Conservation (phyloP, 2,888 invertebrate species). For the Drosophila nr. perissopoda region DNA sequence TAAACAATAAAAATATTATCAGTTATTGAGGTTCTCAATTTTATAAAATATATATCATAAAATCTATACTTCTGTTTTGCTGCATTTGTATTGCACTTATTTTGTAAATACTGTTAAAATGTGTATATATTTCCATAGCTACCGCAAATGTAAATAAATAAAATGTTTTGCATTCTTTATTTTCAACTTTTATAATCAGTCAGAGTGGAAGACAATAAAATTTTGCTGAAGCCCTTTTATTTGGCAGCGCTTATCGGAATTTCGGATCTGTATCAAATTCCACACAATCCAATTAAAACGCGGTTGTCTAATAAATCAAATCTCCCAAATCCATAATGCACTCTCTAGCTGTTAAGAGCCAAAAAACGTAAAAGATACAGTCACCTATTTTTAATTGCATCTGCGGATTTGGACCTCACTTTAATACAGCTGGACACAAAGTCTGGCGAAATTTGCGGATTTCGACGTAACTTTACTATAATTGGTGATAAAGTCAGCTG, state of each 20-base stretch:
- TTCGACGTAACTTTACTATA: too few relatives aligned
- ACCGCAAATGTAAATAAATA: conserved; percentile 5
- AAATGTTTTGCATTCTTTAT: neutral
- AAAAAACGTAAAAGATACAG: too few relatives aligned
- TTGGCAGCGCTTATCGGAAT: too few relatives aligned
- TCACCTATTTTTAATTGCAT: too few relatives aligned
- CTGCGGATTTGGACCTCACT: too few relatives aligned
- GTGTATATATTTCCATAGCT: conserved; percentile 5
- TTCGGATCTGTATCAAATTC: neutral
- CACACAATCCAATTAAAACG: neutral
- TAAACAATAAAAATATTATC: neutral
- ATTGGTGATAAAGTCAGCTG: too few relatives aligned
- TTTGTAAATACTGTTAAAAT: conserved; percentile 8
- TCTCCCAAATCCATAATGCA: too few relatives aligned
- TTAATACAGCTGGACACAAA: too few relatives aligned
- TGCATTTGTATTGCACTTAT: neutral
- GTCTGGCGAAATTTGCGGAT: too few relatives aligned
- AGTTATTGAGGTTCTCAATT: neutral
- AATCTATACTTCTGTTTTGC: neutral
- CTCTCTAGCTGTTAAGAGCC: too few relatives aligned
- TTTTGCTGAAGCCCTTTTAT: too few relatives aligned
- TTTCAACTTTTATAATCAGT: neutral
- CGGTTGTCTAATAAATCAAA: neutral
- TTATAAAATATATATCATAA: neutral
- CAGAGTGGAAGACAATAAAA: neutral